Evolutionary conservation across 2,888 invertebrate species (phyloP).

Genomic region (Mythimna loreyi): DNA sequence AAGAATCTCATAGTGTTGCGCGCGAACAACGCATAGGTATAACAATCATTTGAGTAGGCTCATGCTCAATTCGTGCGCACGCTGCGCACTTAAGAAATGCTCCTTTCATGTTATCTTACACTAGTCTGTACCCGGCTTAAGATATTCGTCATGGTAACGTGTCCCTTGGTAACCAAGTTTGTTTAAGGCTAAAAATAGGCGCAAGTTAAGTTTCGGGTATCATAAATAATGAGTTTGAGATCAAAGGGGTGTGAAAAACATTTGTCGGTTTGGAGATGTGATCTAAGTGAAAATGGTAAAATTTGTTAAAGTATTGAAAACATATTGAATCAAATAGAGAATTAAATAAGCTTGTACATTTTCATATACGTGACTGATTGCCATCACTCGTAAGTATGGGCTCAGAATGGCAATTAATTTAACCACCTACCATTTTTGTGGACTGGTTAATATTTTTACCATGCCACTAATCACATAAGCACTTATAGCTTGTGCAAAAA

Average conservation of each 20-base stretch:
- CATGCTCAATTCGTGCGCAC: too few relatives aligned
- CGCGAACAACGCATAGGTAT: too few relatives aligned
- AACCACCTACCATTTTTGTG: not conserved
- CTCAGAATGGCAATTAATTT: too few relatives aligned
- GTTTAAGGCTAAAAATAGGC: slow-evolving; percentile 17
- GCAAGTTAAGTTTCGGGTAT: slow-evolving; percentile 10
- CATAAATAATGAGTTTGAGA: slow-evolving; percentile 2
- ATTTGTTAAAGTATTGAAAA: not conserved
- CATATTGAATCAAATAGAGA: not conserved
- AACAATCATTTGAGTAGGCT: too few relatives aligned
- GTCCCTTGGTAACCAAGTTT: slow-evolving; percentile 18
- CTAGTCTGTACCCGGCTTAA: not conserved
- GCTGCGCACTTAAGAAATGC: too few relatives aligned
- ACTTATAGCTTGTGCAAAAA: not conserved
- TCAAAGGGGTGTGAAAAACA: too few relatives aligned
- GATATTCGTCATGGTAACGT: slow-evolving; percentile 22
- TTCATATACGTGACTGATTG: too few relatives aligned
- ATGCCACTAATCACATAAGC: not conserved
- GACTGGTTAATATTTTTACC: slow-evolving; percentile 9
- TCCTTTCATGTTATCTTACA: too few relatives aligned
- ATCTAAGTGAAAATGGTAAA: not conserved
- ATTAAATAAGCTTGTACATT: not conserved
- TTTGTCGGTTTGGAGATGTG: not conserved
- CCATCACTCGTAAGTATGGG: too few relatives aligned
- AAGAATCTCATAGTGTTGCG: too few relatives aligned